A percentile compares a stretch with the other conserved stretches of the same genome.
phyloP scores from a whole-genome alignment of 2,797 vertebrate genomes.

The Stomatorhinus walkeri region DNA sequence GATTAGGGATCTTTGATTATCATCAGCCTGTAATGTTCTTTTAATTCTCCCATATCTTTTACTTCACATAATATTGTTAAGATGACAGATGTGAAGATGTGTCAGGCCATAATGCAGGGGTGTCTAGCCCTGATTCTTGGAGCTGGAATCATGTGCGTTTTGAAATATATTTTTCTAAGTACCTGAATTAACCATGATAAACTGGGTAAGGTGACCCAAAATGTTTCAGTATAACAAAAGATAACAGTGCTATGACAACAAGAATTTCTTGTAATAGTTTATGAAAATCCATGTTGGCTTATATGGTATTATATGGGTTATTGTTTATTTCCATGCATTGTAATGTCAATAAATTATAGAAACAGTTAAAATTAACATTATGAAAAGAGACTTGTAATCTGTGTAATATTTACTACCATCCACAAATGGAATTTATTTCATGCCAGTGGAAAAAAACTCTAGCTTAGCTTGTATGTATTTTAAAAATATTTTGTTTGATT shows the following conservation, averaged over 20 bases:
- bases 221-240: neutral
- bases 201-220: neutral
- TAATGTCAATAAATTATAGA: neutral
- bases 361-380: neutral
- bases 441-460: neutral
- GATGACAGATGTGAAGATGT: neutral
- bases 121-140: neutral
- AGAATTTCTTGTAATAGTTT: neutral
- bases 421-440: neutral
- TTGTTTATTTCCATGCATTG: neutral
- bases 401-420: neutral
- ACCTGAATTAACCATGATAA: neutral
- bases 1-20: neutral
- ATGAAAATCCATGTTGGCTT: neutral
- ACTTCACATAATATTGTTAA: neutral
- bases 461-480: neutral
- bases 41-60: neutral
- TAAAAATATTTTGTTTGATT: neutral
- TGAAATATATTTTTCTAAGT: slow-evolving; percentile 6
- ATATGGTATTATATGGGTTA: neutral
- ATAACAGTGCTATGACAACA: neutral
- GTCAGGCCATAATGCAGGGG: neutral
- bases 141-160: neutral
- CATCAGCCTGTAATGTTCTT: neutral
- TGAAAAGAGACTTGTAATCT: neutral